Evolutionary conservation across 2,888 invertebrate species (phyloP).

Genomic region (Macrosiphum euphorbiae): DNA sequence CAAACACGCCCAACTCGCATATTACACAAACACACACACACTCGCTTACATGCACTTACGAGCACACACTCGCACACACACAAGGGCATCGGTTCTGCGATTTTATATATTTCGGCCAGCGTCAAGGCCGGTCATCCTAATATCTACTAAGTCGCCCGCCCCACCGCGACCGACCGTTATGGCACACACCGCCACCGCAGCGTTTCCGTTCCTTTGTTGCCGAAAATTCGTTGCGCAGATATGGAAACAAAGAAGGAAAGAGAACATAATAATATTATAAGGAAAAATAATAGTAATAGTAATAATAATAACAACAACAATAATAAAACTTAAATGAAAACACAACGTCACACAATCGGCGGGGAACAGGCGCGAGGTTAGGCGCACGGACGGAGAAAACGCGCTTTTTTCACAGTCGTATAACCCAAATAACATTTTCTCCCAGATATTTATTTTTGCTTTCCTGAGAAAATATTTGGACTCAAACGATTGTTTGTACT

Average conservation of each 20-base stretch:
- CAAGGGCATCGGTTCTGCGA: constrained; percentile 62
- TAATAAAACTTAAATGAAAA: constrained; percentile 3
- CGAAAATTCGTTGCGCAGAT: constrained; percentile 47
- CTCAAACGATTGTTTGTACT: not conserved
- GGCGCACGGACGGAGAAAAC: not conserved
- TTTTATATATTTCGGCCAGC: constrained; percentile 63
- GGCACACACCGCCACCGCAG: constrained; percentile 8
- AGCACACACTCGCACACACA: not conserved
- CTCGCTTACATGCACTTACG: not conserved
- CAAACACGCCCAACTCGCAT: not conserved
- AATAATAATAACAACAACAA: not conserved
- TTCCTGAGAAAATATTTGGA: not conserved
- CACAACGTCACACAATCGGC: not conserved
- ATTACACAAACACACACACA: not conserved
- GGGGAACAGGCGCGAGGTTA: not conserved
- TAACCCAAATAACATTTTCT: not conserved
- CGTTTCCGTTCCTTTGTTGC: constrained; percentile 62
- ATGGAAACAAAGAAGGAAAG: constrained; percentile 34
- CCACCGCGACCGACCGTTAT: constrained; percentile 57
- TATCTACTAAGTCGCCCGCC: constrained; percentile 34
- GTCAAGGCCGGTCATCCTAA: constrained; percentile 63
- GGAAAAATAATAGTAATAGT: not conserved
- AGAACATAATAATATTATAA: not conserved
- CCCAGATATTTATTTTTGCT: not conserved
- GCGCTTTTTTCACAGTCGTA: not conserved